Evolutionary conservation across 2,888 invertebrate species (phyloP).

Genomic region (Ophioninae sp.): DNA sequence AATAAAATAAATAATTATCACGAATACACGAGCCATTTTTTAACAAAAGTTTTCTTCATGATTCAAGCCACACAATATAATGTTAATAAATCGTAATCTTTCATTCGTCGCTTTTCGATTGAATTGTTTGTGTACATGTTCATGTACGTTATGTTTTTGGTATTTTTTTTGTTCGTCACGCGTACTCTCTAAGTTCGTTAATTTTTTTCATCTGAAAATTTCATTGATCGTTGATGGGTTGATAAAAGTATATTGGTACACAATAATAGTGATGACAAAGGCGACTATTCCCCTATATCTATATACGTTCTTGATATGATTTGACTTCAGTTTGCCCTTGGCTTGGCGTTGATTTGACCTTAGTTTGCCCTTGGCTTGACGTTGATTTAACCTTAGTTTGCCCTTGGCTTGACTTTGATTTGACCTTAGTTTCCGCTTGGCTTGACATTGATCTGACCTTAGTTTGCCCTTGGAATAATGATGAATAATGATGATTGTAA

Average conservation of each 20-base stretch:
- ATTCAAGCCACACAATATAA: conserved; percentile 57
- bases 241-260: conserved; percentile 61
- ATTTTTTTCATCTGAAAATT: conserved; percentile 17
- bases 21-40: conserved; percentile 53
- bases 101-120: conserved; percentile 32
- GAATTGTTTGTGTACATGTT: neutral
- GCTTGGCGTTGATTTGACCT: no score
- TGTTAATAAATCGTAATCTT: conserved; percentile 51
- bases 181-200: conserved; percentile 12
- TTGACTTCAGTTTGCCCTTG: no score
- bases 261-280: conserved; percentile 56
- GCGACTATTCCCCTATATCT: conserved; percentile 56
- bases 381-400: no score
- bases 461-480: no score
- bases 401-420: no score
- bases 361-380: no score
- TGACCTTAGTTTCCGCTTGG: no score
- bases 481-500: no score
- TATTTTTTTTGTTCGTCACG: neutral
- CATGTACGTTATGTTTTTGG: neutral
- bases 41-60: conserved; percentile 56
- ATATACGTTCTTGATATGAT: conserved; percentile 61
- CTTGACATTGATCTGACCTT: no score
- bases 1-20: conserved; percentile 59
- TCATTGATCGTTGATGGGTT: conserved; percentile 43